Evolutionary conservation across 2,888 invertebrate genomes (phyloP), one percentile per base, ranked within the genome.

Genomic region (Tetrapedia diversipes): DNA sequence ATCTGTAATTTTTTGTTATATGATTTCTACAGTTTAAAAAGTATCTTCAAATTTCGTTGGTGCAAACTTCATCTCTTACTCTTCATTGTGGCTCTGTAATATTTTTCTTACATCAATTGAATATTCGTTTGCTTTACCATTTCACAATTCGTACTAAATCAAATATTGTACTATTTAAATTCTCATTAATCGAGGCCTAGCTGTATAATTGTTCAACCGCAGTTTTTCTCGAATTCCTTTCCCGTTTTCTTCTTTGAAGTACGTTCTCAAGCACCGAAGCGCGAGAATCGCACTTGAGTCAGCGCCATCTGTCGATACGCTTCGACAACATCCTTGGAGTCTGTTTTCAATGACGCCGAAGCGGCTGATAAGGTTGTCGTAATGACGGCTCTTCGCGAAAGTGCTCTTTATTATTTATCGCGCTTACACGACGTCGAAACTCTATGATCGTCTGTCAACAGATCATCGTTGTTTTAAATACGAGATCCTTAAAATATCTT

Each of bases 291-390:
- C 53, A 45, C 51, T 39, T 16, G 56, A 43, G 19, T 51, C 73
- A 74, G 39, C 71, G 73, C 73, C 73, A 74, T 74, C 73, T 74
- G 56, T 69, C 64, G 68, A 75, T 49, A 60, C 47, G 16, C 39
- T 16, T 16, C 45, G 43, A 47, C 45, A 74, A 68, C 77, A 59
- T 63, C 59, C 66, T 72, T 24, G 32, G 56, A 34, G 37, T 45
- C 61, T 29, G 43, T 43, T 74, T 49, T 57, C 22, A 57, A 68
- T 66, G 67, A 73, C 19, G 45, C 43, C 53, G 43, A 32, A 73
- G 39, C 76, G 29, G 57, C 74, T 74, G 76, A 77, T 77, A 77
- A 77, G 32, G 63, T 67, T 57, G 73, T 59, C 51, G 37, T 56
- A 63, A 45, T 45, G 74, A 51, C 45, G 43, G 45, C 49, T 39